Percentiles rank a stretch among this genome's conserved stretches.
Conservation (phyloP, 2,888 invertebrate genomes). For the Carpatolechia fugitivella region DNA sequence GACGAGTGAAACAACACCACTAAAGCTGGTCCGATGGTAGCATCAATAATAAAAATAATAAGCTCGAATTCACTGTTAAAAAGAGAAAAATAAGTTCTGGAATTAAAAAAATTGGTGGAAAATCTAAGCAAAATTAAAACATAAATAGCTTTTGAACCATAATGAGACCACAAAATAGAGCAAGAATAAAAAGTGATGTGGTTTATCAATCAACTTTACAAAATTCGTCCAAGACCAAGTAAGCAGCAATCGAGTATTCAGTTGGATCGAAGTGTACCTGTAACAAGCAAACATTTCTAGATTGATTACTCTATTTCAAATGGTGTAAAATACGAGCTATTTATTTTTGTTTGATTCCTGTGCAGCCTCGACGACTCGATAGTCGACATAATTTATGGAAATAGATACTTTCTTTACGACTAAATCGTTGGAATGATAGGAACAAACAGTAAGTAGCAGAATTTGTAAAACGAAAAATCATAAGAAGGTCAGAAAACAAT, state of each 20-base stretch:
- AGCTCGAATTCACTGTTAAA: not conserved
- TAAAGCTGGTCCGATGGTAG: conserved; percentile 20
- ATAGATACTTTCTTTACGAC: not conserved
- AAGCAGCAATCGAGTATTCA: not conserved
- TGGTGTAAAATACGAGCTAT: no score
- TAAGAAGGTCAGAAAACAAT: no score
- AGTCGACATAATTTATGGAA: not conserved
- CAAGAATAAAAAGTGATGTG: not conserved
- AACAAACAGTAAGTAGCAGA: no score
- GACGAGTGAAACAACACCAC: conserved; percentile 22
- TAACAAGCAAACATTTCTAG: not conserved
- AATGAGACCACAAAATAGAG: not conserved
- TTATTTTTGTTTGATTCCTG: not conserved
- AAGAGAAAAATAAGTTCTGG: not conserved
- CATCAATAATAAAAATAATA: not conserved
- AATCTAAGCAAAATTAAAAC: not conserved
- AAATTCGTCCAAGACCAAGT: not conserved
- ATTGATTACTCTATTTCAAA: no score
- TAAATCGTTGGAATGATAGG: no score
- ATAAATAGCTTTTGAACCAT: not conserved
- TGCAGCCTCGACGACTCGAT: not conserved
- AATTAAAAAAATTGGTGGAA: no score
- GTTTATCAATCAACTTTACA: not conserved
- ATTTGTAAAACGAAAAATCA: no score
- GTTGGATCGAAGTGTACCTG: not conserved